Percentiles rank a stretch among this genome's conserved stretches.
Evolutionary conservation across 2,113 vertebrate species (phyloP).

Genomic region (Gallinago media): DNA sequence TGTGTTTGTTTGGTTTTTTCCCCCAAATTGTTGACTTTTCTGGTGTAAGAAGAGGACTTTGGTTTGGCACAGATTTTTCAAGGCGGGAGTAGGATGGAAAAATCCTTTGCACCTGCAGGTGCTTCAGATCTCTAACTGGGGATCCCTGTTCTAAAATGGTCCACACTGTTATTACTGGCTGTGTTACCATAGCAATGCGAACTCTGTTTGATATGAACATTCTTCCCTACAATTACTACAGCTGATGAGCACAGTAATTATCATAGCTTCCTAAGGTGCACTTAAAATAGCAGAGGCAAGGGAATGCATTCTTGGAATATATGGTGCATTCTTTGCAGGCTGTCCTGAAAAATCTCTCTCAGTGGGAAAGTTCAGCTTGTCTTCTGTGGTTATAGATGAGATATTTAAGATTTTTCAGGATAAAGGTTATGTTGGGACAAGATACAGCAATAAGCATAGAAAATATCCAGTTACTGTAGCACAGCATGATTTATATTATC

Average conservation of each 20-base stretch:
- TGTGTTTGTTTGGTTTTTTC: not conserved
- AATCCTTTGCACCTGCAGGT: slow-evolving; percentile 59
- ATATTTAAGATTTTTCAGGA: not conserved
- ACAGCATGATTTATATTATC: not conserved
- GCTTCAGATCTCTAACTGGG: slow-evolving; percentile 50
- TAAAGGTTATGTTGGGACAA: slow-evolving; percentile 23
- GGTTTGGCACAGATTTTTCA: not conserved
- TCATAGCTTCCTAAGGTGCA: slow-evolving; percentile 66
- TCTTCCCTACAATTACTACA: slow-evolving; percentile 69
- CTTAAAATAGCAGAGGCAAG: slow-evolving; percentile 69
- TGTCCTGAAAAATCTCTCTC: slow-evolving; percentile 28
- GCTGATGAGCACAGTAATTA: slow-evolving; percentile 73
- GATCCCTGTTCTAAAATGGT: slow-evolving; percentile 55
- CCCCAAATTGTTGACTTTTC: not conserved
- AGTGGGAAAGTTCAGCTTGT: slow-evolving; percentile 40
- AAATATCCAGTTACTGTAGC: not conserved
- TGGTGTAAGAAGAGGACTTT: not conserved
- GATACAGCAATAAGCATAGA: not conserved
- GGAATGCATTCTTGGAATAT: slow-evolving; percentile 42
- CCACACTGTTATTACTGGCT: slow-evolving; percentile 48
- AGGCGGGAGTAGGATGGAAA: not conserved
- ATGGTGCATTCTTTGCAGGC: not conserved
- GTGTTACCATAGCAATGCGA: slow-evolving; percentile 65
- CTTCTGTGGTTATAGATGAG: slow-evolving; percentile 9
- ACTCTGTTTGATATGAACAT: slow-evolving; percentile 61